Evolutionary conservation across 2,888 invertebrate genomes (phyloP), one percentile per base, ranked within the genome.

Genomic region (Drosophila fulvimacula): DNA sequence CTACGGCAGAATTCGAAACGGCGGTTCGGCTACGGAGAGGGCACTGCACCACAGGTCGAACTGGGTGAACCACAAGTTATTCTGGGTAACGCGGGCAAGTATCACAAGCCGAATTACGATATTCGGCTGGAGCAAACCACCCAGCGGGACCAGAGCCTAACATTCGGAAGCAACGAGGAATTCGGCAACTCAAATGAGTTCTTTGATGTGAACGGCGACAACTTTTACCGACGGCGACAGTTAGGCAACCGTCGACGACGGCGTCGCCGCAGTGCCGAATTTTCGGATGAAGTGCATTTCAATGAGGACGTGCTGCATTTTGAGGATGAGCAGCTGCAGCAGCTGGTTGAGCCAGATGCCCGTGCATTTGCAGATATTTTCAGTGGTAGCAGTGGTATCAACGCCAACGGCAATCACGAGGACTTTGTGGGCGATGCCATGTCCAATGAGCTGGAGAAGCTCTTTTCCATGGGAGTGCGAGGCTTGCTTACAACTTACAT

Each of bases 401-500:
- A 49, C 9, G 19, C 17, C 38, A 58, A 53, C 19, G 76, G 76
- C 17, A 87, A 85, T 42, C 81, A 93, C 1, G 94, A 94, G 15
- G 94, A 94, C 57, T 69, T 78, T n/a, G 93, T 93, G 39, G 92
- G 95, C 62, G 95, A 95, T 58, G 95, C 95, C 77, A 94, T 96
- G 73, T 95, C 96, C 0, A 94, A 95, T 53, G 97, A 97, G 93
- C 96, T 97, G 95, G 97, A 97, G 89, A 96, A 96, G 79, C 95
- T 97, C 48, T 97, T 97, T 84, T 94, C 97, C 0, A 95, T 96
- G 91, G 96, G 97, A n/a, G 96, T 97, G 48, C 94, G 96, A 78
- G 95, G 96, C 17, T 93, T 97, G 49, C 91, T 97, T 46, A 96
- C 96, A 0, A 95, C 95, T 30, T 97, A 97, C 83, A 96, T 97